Evolutionary conservation across 2,113 vertebrate species (phyloP).

Genomic region (Burhinus oedicnemus): DNA sequence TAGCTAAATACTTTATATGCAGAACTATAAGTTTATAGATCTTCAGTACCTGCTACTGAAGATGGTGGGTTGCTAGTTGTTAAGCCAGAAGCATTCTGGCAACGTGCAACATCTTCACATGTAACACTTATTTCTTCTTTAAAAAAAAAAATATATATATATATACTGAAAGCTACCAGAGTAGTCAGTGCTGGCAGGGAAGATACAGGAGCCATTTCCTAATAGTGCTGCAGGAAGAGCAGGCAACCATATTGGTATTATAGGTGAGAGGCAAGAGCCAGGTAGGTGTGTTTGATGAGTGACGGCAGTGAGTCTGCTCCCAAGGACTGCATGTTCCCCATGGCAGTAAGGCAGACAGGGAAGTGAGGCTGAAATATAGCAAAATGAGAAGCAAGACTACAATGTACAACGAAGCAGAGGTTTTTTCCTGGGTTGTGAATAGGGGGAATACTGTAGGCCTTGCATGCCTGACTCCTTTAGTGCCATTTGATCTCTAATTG

Average conservation of each 20-base stretch:
- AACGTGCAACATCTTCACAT: neutral
- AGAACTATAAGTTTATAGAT: neutral
- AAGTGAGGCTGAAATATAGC: neutral
- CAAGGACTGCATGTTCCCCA: neutral
- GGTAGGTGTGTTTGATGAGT: neutral
- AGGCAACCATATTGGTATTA: rapidly evolving
- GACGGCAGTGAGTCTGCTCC: neutral
- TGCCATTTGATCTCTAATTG: conserved; percentile 22
- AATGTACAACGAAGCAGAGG: neutral
- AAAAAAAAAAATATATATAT: neutral
- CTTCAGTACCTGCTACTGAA: neutral
- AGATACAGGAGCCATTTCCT: neutral
- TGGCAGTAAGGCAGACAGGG: rapidly evolving
- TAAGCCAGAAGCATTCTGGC: neutral
- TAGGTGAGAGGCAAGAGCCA: neutral
- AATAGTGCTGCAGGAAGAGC: neutral
- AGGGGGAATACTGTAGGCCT: neutral
- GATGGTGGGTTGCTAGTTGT: neutral
- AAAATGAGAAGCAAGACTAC: neutral
- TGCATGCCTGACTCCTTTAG: neutral
- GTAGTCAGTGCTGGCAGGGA: neutral
- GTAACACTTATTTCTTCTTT: neutral
- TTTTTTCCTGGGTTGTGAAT: neutral
- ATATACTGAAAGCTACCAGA: neutral
- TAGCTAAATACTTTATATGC: neutral